Evolutionary conservation across 2,797 vertebrate species (phyloP).

Genomic region (Helarctos malayanus): DNA sequence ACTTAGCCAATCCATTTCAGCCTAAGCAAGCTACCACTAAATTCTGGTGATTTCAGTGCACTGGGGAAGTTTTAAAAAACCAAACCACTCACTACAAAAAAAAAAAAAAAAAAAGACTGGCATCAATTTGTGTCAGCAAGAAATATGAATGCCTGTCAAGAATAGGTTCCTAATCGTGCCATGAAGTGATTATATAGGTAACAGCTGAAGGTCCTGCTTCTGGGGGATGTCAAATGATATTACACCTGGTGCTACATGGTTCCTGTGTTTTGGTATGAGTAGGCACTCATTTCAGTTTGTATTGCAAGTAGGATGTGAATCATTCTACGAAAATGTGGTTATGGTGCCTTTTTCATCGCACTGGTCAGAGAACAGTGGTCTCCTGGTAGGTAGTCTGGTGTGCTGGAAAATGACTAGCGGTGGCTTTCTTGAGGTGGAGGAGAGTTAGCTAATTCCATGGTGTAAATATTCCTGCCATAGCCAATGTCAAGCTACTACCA

Average conservation of each 20-base stretch:
- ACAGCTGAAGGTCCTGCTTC: background rate
- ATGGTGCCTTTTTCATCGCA: background rate
- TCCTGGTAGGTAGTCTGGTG: background rate
- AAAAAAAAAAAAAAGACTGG: background rate
- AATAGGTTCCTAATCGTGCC: background rate
- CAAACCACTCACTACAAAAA: background rate
- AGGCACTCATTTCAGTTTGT: background rate
- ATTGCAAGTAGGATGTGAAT: background rate
- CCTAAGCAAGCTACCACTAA: background rate
- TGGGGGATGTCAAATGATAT: background rate
- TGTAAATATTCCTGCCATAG: background rate
- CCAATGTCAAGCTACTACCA: background rate
- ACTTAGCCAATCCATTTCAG: background rate
- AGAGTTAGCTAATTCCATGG: background rate
- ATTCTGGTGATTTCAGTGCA: background rate
- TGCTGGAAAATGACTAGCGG: background rate
- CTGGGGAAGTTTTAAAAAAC: background rate
- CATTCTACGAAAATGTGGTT: background rate
- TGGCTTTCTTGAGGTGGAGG: background rate
- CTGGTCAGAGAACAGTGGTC: background rate
- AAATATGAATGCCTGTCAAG: conserved; percentile 26
- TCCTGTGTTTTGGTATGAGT: background rate
- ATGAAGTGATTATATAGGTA: conserved; percentile 14
- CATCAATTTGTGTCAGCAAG: conserved; percentile 20
- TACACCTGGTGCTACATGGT: background rate